Evolutionary conservation across 2,888 invertebrate genomes (phyloP).

Genomic region (Folsomia candida): DNA sequence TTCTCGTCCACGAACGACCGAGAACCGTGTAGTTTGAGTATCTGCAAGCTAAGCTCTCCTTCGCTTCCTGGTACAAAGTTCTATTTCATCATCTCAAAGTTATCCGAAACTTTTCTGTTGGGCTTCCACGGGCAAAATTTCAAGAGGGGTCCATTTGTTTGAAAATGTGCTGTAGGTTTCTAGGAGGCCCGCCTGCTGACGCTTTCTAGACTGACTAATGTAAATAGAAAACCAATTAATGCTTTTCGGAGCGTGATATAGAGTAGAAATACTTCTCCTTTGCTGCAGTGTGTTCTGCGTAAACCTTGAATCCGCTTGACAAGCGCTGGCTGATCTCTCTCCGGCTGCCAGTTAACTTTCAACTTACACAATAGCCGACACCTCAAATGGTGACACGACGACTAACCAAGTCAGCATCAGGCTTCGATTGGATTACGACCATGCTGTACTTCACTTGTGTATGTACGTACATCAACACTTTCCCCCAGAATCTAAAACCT

Average conservation of each 20-base stretch:
- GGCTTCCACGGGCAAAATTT: not conserved
- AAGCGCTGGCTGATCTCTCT: not conserved
- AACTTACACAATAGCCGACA: not conserved
- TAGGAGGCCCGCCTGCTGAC: not conserved
- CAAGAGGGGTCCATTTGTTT: not conserved
- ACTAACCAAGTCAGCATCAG: not conserved
- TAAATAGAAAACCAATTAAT: slow-evolving; percentile 23
- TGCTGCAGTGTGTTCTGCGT: not conserved
- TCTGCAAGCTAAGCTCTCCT: not conserved
- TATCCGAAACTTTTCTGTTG: not conserved
- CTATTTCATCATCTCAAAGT: slow-evolving; percentile 2
- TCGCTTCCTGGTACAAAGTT: not conserved
- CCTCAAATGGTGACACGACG: not conserved
- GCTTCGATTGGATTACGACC: not conserved
- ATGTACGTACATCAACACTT: no score
- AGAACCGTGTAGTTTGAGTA: not conserved
- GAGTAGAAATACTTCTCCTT: not conserved
- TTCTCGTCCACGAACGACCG: not conserved
- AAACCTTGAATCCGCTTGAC: not conserved
- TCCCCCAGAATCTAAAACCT: not conserved
- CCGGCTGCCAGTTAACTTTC: not conserved
- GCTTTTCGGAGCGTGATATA: not conserved
- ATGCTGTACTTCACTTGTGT: not conserved
- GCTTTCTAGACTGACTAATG: slow-evolving; percentile 1
- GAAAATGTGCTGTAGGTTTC: not conserved